Base-by-base conservation (phyloP, 2,888 invertebrate species). In the Thymelicus sylvestris region DNA sequence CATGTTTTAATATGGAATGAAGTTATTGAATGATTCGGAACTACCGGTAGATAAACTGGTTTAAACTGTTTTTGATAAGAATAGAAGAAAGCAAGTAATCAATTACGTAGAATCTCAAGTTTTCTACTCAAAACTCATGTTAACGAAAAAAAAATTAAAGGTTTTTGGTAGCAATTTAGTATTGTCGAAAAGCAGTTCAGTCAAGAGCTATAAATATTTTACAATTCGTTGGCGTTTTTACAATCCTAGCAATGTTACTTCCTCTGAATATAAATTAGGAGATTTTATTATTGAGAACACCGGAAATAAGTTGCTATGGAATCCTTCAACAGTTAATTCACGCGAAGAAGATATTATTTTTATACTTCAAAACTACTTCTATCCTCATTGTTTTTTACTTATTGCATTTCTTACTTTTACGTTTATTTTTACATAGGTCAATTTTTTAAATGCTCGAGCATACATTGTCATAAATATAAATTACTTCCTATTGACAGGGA, bases 271-370 rank as follows among this genome's bases (percentile, higher is more conserved):
- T 73, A 77, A 77, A 76, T 80, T 69, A 71, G 67, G 76, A 71
- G 74, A 31, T 31, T 73, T 73, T 71, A 77, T 73, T 81, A 59
- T 38, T 59, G 83, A 81, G 80, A 78, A 76, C 74, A 82, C 86
- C 87, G 88, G 88, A 88, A 86, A 84, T 77, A 85, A 85, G 86
- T 84, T 81, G 87, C 85, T 85, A 85, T 78, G 77, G 60, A 47
- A 44, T 60, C 62, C 61, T 63, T 71, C 71, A 62, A 61, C 71
- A 71, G 72, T 77, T 1, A 39, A 39, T 39, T 7, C 7, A 41
- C 41, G 1, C 41, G 7, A 41, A 41, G 41, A 41, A 41, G 8
- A 41, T 8, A 8, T 41, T 41, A 8, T 41, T 41, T 31, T 31
- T 41, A 41, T 41, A 7, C 41, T 41, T 41, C 7, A 5, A 1